Evolutionary conservation across 2,797 vertebrate species (phyloP), one percentile per base, ranked within the genome.

Genomic region (Acipenser oxyrinchus): DNA sequence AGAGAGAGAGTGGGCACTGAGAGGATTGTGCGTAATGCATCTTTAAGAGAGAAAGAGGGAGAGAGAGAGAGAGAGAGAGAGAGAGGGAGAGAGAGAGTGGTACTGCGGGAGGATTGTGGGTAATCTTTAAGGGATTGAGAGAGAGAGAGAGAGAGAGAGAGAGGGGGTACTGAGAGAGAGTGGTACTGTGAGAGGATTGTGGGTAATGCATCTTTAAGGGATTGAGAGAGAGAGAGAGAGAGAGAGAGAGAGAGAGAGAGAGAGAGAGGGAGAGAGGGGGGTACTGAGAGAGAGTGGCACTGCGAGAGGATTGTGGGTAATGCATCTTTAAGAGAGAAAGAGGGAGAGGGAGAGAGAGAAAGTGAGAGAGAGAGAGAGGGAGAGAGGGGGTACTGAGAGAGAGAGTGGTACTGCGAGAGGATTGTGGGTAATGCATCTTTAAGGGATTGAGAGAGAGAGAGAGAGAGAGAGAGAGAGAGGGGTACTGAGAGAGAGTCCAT

Each of bases 401-500:
- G 15, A 18, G 1, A 18, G 15, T 18, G 15, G 15, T 18, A 18
- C 15, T 18, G 15, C 15, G 15, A 18, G 15, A 18, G 15, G 15
- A 18, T 18, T 18, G 15, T 18, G 15, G 15, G 15, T 18, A 18
- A 18, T 18, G 15, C 15, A 18, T 18, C 15, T 18, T 18, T 18
- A 18, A 18, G 15, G 15, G 15, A 18, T 18, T 18, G 6, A 62
- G 55, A 57, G n/a, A 60, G 11, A 64, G 23, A 69, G 62, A 62
- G 67, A 77, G 78, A 79, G 79, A 82, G 76, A 78, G 78, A 81
- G 79, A 77, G 75, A 83, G 72, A 72, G 73, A 77, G 73, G 86
- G 23, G 23, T 37, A 4, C 23, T 37, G 85, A 88, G 84, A 88
- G 83, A 75, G 73, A 80, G 78, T 78, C 81, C 86, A 90, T 91